A percentile compares a stretch with the other conserved stretches of the same genome.
phyloP scores from a whole-genome alignment of 2,797 vertebrate species.

The Meriones psammophilus region DNA sequence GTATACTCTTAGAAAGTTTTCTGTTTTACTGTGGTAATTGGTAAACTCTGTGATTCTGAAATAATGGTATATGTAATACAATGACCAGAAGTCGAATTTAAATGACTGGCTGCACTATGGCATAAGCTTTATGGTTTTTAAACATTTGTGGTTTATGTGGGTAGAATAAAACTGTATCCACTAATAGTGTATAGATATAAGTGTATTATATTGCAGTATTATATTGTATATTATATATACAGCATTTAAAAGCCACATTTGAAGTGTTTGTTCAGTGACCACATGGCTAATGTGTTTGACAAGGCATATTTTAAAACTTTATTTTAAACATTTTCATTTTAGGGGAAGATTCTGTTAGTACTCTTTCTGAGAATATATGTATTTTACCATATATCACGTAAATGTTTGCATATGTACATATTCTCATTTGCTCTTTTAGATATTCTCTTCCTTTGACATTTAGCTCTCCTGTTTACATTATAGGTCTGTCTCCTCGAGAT shows the following conservation, averaged over 20 bases:
- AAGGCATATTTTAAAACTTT: not conserved
- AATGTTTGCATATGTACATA: conserved; percentile 47
- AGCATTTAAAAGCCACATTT: conserved; percentile 29
- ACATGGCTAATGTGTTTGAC: not conserved
- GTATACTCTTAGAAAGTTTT: not conserved
- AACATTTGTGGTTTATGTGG: conserved; percentile 32
- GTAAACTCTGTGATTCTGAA: conserved; percentile 32
- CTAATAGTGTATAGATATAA: not conserved
- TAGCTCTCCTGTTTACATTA: conserved; percentile 74
- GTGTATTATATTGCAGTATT: conserved; percentile 29
- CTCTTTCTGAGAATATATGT: conserved; percentile 1
- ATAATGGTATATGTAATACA: not conserved
- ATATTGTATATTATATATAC: not conserved
- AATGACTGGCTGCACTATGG: not conserved
- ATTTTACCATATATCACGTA: conserved; percentile 15
- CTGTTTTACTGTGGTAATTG: not conserved
- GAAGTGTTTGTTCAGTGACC: not conserved
- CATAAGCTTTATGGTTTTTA: conserved; percentile 10
- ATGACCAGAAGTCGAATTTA: not conserved
- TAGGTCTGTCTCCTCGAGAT: conserved; percentile 98
- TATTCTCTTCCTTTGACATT: conserved; percentile 50
- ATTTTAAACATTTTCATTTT: conserved; percentile 20
- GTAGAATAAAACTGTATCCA: conserved; percentile 7
- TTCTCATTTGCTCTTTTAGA: conserved; percentile 11
- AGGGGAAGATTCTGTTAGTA: not conserved